phyloP scores from a whole-genome alignment of 2,888 invertebrate species.

The Phengaris alcon region DNA sequence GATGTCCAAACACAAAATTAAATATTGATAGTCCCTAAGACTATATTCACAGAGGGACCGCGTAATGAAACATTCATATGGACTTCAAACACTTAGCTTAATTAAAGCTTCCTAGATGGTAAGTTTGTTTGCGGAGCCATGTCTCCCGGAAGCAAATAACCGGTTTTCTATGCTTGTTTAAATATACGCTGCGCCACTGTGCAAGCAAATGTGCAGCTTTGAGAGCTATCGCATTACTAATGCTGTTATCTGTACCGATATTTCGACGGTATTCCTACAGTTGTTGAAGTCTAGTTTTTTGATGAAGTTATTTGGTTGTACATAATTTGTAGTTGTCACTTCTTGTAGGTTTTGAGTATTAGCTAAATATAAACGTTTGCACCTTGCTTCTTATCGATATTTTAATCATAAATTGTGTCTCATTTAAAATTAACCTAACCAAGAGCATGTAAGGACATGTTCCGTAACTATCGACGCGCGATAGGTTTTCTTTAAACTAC shows the following conservation, averaged over 20 bases:
- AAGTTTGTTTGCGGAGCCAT: conserved; percentile 50
- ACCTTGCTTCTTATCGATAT: too few relatives aligned
- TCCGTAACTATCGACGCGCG: too few relatives aligned
- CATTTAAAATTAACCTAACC: too few relatives aligned
- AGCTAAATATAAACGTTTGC: too few relatives aligned
- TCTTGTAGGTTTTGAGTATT: too few relatives aligned
- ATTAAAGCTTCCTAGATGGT: conserved; percentile 51
- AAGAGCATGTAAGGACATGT: too few relatives aligned
- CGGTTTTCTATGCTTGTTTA: conserved; percentile 61
- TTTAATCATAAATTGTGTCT: too few relatives aligned
- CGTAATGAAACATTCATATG: conserved; percentile 28
- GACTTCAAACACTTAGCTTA: conserved; percentile 39
- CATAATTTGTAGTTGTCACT: background rate
- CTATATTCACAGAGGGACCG: conserved; percentile 36
- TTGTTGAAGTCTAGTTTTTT: background rate
- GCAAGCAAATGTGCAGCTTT: conserved; percentile 62
- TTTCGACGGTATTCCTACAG: conserved; percentile 34
- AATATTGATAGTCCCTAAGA: conserved; percentile 20
- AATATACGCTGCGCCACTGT: conserved; percentile 65
- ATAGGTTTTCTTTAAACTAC: too few relatives aligned
- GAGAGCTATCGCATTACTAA: conserved; percentile 48
- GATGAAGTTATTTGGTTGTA: background rate
- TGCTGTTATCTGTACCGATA: conserved; percentile 46
- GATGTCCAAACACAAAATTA: background rate
- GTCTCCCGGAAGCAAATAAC: conserved; percentile 51